phyloP scores from a whole-genome alignment of 1,140 invertebrate genomes.

The Samia ricini region DNA sequence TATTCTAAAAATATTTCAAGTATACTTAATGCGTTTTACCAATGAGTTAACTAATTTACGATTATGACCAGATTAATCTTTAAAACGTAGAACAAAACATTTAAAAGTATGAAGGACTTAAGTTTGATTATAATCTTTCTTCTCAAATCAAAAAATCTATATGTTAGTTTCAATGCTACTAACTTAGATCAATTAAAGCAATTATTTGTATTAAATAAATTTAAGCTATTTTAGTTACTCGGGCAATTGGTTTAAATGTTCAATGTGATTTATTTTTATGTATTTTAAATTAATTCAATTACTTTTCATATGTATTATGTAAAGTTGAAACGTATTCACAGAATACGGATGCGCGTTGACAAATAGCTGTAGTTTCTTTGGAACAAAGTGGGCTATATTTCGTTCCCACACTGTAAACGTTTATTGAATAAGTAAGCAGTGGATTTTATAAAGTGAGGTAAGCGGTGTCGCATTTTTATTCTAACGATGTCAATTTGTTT shows the following conservation, averaged over 20 bases:
- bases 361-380: conserved; percentile 60
- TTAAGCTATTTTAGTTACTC: too few species aligned
- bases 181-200: too few species aligned
- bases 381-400: conserved; percentile 64
- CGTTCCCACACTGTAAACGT: conserved; percentile 57
- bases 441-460: conserved; percentile 46
- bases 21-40: too few species aligned
- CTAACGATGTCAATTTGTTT: conserved; percentile 18
- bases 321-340: conserved; percentile 22
- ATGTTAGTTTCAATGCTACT: too few species aligned
- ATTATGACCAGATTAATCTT: too few species aligned
- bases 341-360: conserved; percentile 57
- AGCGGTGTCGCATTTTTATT: conserved; percentile 17
- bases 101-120: too few species aligned
- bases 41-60: too few species aligned
- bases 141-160: too few species aligned
- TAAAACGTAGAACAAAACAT: too few species aligned
- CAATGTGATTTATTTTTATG: not conserved
- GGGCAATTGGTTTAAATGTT: not conserved
- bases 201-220: too few species aligned
- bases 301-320: not conserved
- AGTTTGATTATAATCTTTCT: too few species aligned
- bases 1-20: too few species aligned
- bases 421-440: conserved; percentile 65
- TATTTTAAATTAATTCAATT: not conserved